Evolutionary conservation across 2,797 vertebrate species (phyloP), one percentile per base, ranked within the genome.

Genomic region (Scomberomorus guttatus): DNA sequence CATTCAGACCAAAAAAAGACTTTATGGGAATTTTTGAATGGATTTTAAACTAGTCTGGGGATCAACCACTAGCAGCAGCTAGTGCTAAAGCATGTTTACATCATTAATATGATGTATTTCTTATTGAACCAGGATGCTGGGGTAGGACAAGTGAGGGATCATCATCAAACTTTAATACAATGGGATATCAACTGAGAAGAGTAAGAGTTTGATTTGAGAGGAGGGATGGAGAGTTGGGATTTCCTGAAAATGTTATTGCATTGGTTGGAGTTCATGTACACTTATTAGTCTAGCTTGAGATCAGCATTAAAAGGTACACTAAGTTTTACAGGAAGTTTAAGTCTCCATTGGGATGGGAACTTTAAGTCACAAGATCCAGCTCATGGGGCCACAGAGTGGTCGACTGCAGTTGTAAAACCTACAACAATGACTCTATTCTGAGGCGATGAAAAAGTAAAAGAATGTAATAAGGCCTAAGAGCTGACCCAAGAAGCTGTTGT

Each of bases 381-480:
- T 94, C 90, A 94, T 93, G 90, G 82, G 84, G 80, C 82, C 50
- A 42, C 48, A 46, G 61, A 72, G 48, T 55, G 62, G 81, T 58
- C 29, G 77, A 81, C 86, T 83, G 86, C 72, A 87, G 90, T 84
- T 82, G 86, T 89, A 87, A 87, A 73, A 83, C 12, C 7, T 67
- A 70, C 77, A 92, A 95, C 94, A 95, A 95, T 91, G 85, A 81
- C 29, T 85, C 77, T 77, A 92, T 95, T 95, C 87, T 93, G 75
- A 81, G n/a, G 39, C 66, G 81, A 88, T 85, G 79, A 87, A 90
- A 82, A 88, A 88, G 79, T 54, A 77, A 84, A 82, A 76, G 52
- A 60, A 54, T 52, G 51, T 71, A 88, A 81, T 73, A 37, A 77
- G 85, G 80, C 79, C 29, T n/a, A n/a, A 55, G 62, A 57, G 32